A percentile compares a stretch with the other conserved stretches of the same genome.
These are phyloP conservation scores for Phasia obesa DNA, from an alignment of 2,888 invertebrate genomes.

Conservation along the genomic window DNA sequence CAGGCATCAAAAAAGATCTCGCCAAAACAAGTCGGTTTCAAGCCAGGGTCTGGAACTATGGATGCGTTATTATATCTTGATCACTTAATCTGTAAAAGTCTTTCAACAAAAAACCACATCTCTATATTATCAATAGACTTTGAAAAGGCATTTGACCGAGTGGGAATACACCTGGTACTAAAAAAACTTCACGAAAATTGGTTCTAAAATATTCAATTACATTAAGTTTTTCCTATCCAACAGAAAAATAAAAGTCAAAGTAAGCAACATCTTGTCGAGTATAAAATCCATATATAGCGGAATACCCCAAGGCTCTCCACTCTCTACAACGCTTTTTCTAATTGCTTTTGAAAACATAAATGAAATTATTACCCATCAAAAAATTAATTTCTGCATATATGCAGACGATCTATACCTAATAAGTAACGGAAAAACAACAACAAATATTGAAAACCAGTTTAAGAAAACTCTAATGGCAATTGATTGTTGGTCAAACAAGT, in stretches of 20 bases:
- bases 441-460: neutral
- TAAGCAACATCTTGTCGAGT: no score
- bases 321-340: neutral
- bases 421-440: neutral
- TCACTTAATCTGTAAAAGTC: neutral
- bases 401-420: neutral
- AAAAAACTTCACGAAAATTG: neutral
- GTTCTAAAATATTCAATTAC: no score
- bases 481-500: neutral
- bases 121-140: slow-evolving; percentile 2
- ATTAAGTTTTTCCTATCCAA: no score
- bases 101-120: neutral
- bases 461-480: neutral
- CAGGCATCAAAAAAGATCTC: neutral
- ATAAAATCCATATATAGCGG: neutral
- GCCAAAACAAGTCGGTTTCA: neutral
- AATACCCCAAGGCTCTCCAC: neutral
- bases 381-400: neutral
- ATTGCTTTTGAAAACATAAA: slow-evolving; percentile 4
- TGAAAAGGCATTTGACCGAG: neutral
- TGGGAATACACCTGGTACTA: neutral
- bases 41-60: neutral
- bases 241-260: no score
- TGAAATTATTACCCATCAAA: neutral
- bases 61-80: neutral